Conservation (phyloP, 2,113 vertebrate genomes). For the Charina bottae region DNA sequence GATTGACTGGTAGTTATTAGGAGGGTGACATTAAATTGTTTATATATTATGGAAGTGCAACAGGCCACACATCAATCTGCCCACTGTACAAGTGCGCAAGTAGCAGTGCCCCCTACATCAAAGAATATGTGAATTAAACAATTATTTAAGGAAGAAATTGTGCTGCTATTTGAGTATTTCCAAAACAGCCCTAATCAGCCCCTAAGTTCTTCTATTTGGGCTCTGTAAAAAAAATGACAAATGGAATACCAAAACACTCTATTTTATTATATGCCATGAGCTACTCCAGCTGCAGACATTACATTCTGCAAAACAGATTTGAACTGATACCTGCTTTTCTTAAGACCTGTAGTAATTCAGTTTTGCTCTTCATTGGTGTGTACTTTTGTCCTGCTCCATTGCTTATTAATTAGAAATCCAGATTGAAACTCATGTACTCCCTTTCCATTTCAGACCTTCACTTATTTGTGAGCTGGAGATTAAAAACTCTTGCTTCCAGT, state of each 20-base stretch:
- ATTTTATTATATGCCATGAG: not conserved
- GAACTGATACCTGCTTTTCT: not conserved
- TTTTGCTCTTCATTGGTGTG: not conserved
- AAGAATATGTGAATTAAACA: conserved; percentile 45
- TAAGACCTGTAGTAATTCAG: not conserved
- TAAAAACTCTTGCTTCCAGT: not conserved
- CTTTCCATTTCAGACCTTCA: not conserved
- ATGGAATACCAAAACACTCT: not conserved
- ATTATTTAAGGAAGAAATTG: conserved; percentile 43
- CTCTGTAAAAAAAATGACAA: not conserved
- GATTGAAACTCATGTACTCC: not conserved
- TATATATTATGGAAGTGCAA: not conserved
- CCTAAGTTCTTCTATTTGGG: not conserved
- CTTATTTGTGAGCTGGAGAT: not conserved
- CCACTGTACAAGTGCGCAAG: conserved; percentile 26
- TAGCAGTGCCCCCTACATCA: conserved; percentile 49
- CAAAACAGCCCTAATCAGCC: not conserved
- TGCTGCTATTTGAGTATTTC: conserved; percentile 17
- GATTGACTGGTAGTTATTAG: not conserved
- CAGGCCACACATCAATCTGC: conserved; percentile 34
- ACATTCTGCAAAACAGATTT: not conserved
- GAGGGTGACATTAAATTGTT: not conserved
- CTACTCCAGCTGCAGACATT: not conserved
- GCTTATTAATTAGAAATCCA: not conserved
- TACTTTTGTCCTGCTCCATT: not conserved